phyloP scores from a whole-genome alignment of 2,797 vertebrate genomes.

The Paramormyrops hopkinsi region DNA sequence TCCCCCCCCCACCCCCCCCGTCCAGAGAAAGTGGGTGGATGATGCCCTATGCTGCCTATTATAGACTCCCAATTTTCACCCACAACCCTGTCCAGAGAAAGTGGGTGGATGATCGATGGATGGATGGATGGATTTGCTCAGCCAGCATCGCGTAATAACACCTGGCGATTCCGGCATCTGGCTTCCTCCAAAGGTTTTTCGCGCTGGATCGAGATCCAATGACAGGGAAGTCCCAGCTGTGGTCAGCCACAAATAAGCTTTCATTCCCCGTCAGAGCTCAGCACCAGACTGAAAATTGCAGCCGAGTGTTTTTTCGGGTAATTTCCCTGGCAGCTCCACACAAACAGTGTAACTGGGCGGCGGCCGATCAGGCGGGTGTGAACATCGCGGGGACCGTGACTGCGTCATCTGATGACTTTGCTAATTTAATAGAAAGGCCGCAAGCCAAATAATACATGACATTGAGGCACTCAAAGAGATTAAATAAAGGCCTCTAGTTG shows the following conservation, averaged over 20 bases:
- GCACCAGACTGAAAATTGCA: not conserved
- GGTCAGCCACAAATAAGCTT: not conserved
- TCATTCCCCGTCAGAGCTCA: not conserved
- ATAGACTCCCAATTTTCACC: not conserved
- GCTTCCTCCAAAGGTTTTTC: not conserved
- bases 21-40: too few species aligned
- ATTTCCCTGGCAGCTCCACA: not conserved
- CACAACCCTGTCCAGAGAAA: not conserved
- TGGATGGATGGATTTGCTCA: not conserved
- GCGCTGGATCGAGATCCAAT: not conserved
- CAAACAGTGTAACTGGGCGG: not conserved
- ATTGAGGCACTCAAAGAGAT: conserved; percentile 3
- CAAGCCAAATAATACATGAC: not conserved
- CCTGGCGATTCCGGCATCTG: not conserved
- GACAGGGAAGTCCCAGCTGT: not conserved
- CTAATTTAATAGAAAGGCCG: conserved; percentile 2
- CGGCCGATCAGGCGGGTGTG: not conserved
- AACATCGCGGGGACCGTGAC: not conserved
- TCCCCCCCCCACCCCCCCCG: too few species aligned
- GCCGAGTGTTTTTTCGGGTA: not conserved
- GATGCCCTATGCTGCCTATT: not conserved
- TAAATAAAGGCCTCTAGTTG: not conserved
- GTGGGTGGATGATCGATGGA: not conserved
- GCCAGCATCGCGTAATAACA: not conserved
- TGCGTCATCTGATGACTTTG: conserved; percentile 6